These are phyloP conservation scores for Diplosoma virens DNA, from an alignment of 23 tunicate species.

Conservation along the genomic window DNA sequence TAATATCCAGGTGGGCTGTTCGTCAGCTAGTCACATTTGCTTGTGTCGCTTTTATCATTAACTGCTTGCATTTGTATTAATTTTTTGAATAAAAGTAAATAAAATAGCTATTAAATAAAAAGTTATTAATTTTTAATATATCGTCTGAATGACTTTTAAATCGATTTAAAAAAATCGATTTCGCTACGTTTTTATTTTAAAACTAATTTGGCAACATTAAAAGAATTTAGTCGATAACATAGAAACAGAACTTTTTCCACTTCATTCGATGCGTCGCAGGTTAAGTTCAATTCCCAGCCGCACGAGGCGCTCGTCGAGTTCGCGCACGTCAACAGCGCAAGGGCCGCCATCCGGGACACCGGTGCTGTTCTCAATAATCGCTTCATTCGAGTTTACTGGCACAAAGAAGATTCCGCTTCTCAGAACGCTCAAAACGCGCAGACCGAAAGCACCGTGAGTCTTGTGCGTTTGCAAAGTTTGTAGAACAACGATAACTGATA, in stretches of 20 bases:
- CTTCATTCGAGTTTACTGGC: constrained; percentile 89
- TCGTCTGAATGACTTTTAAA: no score
- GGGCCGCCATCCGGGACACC: constrained; percentile 79
- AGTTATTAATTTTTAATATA: no score
- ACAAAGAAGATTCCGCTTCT: constrained; percentile 15
- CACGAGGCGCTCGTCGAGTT: constrained; percentile 85
- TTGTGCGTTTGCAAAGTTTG: no score
- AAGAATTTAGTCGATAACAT: no score
- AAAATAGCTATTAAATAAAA: no score
- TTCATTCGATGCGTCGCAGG: no score
- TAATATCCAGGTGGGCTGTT: constrained; percentile 86
- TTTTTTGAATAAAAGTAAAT: no score
- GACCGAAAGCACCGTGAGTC: neutral
- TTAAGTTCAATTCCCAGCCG: constrained; percentile 67
- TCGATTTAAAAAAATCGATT: no score
- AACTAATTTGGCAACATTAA: no score
- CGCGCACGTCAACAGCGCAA: constrained; percentile 86
- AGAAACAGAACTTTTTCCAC: no score
- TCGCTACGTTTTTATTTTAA: no score
- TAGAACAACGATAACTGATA: no score
- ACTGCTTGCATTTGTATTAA: neutral
- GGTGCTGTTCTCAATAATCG: constrained; percentile 90
- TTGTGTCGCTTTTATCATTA: neutral
- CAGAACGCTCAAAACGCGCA: neutral
- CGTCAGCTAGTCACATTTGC: neutral